Percentiles rank a stretch among this genome's conserved stretches.
Evolutionary conservation across 2,888 invertebrate species (phyloP).

Genomic region (Merodon equestris): DNA sequence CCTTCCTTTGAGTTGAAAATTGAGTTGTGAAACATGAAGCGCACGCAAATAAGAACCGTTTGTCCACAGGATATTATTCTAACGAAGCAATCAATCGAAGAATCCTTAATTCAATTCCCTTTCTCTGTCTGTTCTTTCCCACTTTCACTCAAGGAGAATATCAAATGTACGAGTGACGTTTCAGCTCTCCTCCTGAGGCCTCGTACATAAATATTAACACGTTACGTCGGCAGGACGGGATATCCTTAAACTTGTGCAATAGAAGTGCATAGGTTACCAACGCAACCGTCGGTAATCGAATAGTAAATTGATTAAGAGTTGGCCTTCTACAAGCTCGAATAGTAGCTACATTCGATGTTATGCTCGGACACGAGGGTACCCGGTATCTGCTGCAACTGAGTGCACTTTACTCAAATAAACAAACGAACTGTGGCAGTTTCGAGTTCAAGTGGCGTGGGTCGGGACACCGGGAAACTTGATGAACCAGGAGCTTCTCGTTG

Average conservation of each 20-base stretch:
- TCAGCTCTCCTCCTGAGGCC: not conserved
- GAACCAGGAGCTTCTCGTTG: conserved; percentile 6
- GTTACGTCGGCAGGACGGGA: not conserved
- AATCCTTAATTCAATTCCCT: conserved; percentile 43
- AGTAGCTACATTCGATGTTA: conserved; percentile 72
- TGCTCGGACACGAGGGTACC: conserved; percentile 36
- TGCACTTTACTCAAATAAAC: conserved; percentile 58
- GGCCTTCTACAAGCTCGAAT: conserved; percentile 36
- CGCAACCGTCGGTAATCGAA: conserved; percentile 56
- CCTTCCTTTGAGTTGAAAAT: too few species aligned
- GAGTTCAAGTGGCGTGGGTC: too few species aligned
- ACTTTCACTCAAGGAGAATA: conserved; percentile 37
- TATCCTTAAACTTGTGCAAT: too few species aligned
- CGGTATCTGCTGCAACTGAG: conserved; percentile 30
- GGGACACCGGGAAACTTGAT: conserved; percentile 28
- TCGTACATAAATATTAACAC: conserved; percentile 33
- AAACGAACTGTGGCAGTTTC: conserved; percentile 25
- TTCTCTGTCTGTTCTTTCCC: too few species aligned
- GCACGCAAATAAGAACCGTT: not conserved
- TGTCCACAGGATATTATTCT: not conserved
- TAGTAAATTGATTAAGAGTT: conserved; percentile 62
- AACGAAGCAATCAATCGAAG: conserved; percentile 56
- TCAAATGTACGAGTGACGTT: conserved; percentile 51
- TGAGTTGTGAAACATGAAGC: too few species aligned
- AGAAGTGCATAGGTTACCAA: conserved; percentile 47